These are phyloP conservation scores for Cephus nigrinus DNA, from an alignment of 2,888 invertebrate genomes.

Conservation along the genomic window DNA sequence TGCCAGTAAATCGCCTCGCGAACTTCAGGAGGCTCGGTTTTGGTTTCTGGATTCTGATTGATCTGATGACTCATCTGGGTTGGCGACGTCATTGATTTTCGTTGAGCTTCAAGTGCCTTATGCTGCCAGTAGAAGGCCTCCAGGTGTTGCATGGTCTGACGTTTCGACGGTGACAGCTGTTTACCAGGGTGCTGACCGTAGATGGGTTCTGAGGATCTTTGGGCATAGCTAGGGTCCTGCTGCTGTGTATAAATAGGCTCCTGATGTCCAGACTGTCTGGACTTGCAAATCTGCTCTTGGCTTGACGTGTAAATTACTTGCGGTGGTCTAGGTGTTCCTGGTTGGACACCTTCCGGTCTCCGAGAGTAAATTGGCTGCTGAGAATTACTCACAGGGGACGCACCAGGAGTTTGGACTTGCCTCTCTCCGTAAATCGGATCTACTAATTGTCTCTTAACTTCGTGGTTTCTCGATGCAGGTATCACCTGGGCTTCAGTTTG, in stretches of 20 bases:
- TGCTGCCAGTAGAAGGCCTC: slow-evolving; percentile 62
- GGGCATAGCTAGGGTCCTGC: slow-evolving; percentile 6
- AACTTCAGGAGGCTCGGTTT: slow-evolving; percentile 44
- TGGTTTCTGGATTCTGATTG: slow-evolving; percentile 21
- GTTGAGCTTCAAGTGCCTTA: slow-evolving; percentile 54
- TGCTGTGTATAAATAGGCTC: slow-evolving; percentile 30
- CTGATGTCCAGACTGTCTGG: slow-evolving; percentile 18
- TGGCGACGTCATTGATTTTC: slow-evolving; percentile 37
- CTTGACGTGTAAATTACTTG: slow-evolving; percentile 18
- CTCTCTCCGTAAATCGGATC: slow-evolving; percentile 26
- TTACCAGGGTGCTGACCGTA: slow-evolving; percentile 31
- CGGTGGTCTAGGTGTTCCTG: background rate
- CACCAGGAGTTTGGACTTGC: slow-evolving; percentile 23
- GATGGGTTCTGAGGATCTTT: slow-evolving; percentile 38
- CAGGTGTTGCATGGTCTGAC: slow-evolving; percentile 55
- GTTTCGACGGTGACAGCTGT: slow-evolving; percentile 53
- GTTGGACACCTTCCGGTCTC: slow-evolving; percentile 28
- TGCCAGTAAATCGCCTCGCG: slow-evolving; percentile 77
- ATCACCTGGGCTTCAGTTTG: background rate
- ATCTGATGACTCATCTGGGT: slow-evolving; percentile 20
- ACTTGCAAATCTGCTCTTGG: slow-evolving; percentile 13
- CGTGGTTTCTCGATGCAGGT: background rate
- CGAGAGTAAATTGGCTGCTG: slow-evolving; percentile 12
- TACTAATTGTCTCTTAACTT: background rate
- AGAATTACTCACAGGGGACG: slow-evolving; percentile 11